Conservation (phyloP, 2,888 invertebrate species). For the Girardia tigrina region DNA sequence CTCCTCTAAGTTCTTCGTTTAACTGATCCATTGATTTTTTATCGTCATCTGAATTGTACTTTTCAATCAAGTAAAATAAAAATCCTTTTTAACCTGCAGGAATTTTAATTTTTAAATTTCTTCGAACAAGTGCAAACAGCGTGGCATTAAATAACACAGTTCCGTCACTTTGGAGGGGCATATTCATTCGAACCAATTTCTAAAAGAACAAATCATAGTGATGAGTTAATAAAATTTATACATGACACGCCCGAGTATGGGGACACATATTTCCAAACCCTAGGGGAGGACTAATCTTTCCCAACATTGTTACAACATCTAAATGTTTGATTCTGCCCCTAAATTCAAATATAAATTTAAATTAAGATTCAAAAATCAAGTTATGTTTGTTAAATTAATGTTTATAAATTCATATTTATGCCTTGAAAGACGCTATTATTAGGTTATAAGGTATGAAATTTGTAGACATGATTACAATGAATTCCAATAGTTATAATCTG, state of each 20-base stretch:
- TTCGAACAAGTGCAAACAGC: constrained; percentile 90
- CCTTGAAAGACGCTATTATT: too few species aligned
- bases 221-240: background rate
- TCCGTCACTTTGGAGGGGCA: constrained; percentile 95
- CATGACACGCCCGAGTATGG: constrained; percentile 36
- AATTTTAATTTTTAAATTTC: constrained; percentile 85
- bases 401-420: too few species aligned
- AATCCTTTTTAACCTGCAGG: constrained; percentile 58
- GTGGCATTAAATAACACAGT: constrained; percentile 97
- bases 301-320: constrained; percentile 37
- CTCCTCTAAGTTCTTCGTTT: constrained; percentile 78
- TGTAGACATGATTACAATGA: too few species aligned
- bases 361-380: background rate
- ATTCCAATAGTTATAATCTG: too few species aligned
- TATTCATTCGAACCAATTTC: constrained; percentile 95
- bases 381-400: too few species aligned
- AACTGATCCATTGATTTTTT: constrained; percentile 34
- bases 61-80: background rate
- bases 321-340: constrained; percentile 35
- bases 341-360: background rate
- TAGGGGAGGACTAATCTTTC: constrained; percentile 36
- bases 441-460: too few species aligned
- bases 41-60: constrained; percentile 8
- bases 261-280: constrained; percentile 37
- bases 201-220: constrained; percentile 44